Evolutionary conservation across 1,140 invertebrate species (phyloP), one percentile per base, ranked within the genome.

Genomic region (Hermatobates lingyangjiaoensis): DNA sequence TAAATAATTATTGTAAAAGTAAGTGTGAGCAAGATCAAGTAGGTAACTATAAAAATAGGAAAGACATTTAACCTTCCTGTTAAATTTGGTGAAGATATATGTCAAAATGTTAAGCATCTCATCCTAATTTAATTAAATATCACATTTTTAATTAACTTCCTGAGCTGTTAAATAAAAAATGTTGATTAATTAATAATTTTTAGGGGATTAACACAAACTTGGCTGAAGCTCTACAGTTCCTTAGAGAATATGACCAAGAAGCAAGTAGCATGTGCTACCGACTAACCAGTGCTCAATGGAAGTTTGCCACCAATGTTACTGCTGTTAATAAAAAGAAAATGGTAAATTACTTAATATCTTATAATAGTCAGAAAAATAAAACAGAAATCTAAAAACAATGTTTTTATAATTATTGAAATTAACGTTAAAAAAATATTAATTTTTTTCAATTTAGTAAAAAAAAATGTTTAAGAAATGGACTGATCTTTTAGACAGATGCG

Each of bases 281-380:
- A 57, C 75, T 82, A 1, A 80, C 74, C 52, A 72, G 69, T 44
- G 74, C 80, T 0, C 78, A 82, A 56, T 87, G 83, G 83, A 73
- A 74, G 52, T 87, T 80, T 56, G 77, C 76, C 10, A 86, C 81
- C 3, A 87, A 87, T 62, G 77, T 85, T 40, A 85, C 82, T 0
- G 79, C 81, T 50, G 59, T 60, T 25, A 85, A 83, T 64, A 72
- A 75, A 25, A 69, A 76, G 14, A 68, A 73, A 58, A 84, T 84
- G 81, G 72, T 74, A 60, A 63, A 57, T 57, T n/a, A 23, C 49
- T 45, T n/a, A 1, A 23, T 34, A n/a, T n/a, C n/a, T n/a, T n/a
- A 42, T 12, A n/a, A 24, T 10, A 25, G 14, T 45, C 18, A 18
- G 26, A 44, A 44, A 44, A 45, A 44, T 3, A 10, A 10, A 10